Base-by-base conservation (phyloP, 2,113 vertebrate species). In the Pelecanus crispus region DNA sequence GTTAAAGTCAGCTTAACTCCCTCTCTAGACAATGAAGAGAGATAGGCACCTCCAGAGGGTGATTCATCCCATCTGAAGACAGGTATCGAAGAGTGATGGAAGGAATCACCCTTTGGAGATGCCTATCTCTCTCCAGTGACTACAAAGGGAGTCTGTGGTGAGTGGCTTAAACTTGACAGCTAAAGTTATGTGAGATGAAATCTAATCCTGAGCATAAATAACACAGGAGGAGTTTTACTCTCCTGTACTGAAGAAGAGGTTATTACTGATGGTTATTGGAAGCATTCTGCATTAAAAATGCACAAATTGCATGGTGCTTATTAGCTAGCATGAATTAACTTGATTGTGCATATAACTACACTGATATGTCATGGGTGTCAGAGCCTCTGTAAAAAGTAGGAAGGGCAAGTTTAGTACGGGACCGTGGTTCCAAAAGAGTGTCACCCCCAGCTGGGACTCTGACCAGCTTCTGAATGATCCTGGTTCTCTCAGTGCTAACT, bases 111-210 rank as follows among this genome's bases (percentile, higher is more conserved):
- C 31, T 96, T 90, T 91, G 87, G 84, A 89, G 65, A 74, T 84
- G 13, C 17, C 75, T 89, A 18, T 91, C 56, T 88, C 70, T 68
- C 86, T 74, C 56, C 52, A 72, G 52, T 45, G 70, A 72, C 65
- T 89, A 79, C 40, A 95, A 81, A 96, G 42, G 28, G 56, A 91
- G 44, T 56, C 66, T 87, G 22, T 81, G 66, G 62, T 61, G 62
- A 77, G 58, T 79, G 36, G 19, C 79, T 93, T 92, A 83, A 90
- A 92, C 44, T 68, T 95, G 81, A 75, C 93, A 92, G 61, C 44
- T 56, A 20, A 91, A 86, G 38, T 65, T 82, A 50, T 82, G 50
- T 85, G 77, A 95, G 44, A 85, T 72, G 40, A 87, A 94, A 90
- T 92, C 56, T 89, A 72, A 75, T 65, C 44, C 53, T 49, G 52